Percentiles rank a stretch among this genome's conserved stretches.
phyloP scores from a whole-genome alignment of 30 jellyfish, hydroid and myxozoan genomes.

The Turritopsis dohrnii region DNA sequence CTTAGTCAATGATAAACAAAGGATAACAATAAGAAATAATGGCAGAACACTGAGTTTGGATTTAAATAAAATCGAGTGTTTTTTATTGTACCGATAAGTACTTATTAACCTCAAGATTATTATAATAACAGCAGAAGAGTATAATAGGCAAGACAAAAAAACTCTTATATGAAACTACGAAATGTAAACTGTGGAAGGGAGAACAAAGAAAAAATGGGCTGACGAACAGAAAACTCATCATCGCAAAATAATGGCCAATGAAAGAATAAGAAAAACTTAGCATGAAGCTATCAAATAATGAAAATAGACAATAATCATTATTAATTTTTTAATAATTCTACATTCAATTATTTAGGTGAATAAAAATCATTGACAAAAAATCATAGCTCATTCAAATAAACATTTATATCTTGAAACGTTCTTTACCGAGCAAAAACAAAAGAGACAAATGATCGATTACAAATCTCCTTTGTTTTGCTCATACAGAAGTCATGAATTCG shows the following conservation, averaged over 20 bases:
- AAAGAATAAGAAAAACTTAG: background rate
- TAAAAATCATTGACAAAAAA: background rate
- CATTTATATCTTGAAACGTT: background rate
- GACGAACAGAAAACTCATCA: background rate
- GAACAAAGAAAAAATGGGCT: background rate
- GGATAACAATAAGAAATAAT: background rate
- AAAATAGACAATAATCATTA: background rate
- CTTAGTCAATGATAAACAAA: conserved; percentile 11
- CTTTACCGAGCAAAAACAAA: background rate
- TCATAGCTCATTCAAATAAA: background rate
- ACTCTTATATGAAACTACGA: background rate
- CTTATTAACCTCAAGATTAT: conserved; percentile 12
- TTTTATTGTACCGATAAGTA: conserved; percentile 1
- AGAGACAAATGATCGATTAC: background rate
- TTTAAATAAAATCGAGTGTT: conserved; percentile 8
- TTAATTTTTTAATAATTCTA: background rate
- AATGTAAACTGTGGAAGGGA: background rate
- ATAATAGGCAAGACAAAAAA: conserved; percentile 8
- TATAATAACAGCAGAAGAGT: conserved; percentile 1
- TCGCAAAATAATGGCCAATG: background rate
- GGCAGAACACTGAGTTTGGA: conserved; percentile 16
- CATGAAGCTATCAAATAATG: background rate
- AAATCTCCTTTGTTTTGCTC: background rate
- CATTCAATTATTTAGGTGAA: background rate
- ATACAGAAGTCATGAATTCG: background rate